Percentiles rank a stretch among this genome's conserved stretches.
Conservation (phyloP, 2,888 invertebrate species). For the Tuta absoluta region DNA sequence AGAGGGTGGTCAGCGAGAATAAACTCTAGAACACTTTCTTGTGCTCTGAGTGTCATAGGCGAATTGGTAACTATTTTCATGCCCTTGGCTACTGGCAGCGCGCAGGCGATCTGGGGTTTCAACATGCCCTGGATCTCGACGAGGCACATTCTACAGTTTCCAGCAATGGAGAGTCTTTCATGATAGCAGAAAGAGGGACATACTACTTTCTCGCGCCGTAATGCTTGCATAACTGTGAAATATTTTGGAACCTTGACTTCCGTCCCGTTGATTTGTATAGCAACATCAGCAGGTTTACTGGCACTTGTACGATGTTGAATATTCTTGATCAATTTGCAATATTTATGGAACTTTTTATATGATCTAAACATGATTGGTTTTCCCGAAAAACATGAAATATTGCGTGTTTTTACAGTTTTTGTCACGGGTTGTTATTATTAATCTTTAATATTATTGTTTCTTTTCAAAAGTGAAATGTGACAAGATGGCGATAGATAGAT, state of each 20-base stretch:
- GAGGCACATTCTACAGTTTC: constrained; percentile 99
- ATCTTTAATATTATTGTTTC: no score
- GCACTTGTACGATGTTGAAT: neutral
- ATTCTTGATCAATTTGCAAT: neutral
- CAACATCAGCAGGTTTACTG: constrained; percentile 53
- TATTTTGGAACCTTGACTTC: constrained; percentile 94
- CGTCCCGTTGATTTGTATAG: constrained; percentile 97
- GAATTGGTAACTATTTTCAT: constrained; percentile 98
- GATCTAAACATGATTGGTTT: constrained; percentile 1
- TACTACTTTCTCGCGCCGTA: constrained; percentile 52
- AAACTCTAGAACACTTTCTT: constrained; percentile 96
- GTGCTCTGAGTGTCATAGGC: constrained; percentile 85
- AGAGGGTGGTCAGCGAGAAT: constrained; percentile 97
- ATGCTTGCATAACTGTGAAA: constrained; percentile 92
- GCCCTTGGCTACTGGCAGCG: constrained; percentile 98
- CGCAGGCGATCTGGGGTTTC: constrained; percentile 99
- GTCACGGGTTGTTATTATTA: neutral
- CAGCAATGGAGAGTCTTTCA: constrained; percentile 97
- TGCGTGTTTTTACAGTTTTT: neutral
- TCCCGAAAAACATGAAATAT: neutral
- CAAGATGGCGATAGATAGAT: no score
- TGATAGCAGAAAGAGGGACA: constrained; percentile 99
- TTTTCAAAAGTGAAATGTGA: no score
- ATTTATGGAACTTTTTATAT: neutral
- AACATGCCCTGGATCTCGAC: constrained; percentile 97